Evolutionary conservation across 2,888 invertebrate species (phyloP).

Genomic region (Agapostemon virescens): DNA sequence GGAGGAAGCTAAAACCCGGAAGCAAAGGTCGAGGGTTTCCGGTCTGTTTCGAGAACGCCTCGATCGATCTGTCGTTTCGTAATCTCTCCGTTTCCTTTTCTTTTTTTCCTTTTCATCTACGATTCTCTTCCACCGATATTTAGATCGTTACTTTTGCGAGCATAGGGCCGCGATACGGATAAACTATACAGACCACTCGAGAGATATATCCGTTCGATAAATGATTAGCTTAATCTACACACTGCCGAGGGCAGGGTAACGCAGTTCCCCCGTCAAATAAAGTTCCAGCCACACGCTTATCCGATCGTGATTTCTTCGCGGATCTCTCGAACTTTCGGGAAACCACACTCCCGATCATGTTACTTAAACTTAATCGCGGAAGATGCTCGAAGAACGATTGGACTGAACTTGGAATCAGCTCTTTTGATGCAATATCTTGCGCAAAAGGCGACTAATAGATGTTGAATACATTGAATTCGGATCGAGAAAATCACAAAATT

Average conservation of each 20-base stretch:
- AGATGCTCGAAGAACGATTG: constrained; percentile 9
- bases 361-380: constrained; percentile 6
- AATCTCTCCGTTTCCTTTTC: background rate
- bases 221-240: constrained; percentile 64
- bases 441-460: background rate
- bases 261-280: constrained; percentile 19
- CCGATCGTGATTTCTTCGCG: background rate
- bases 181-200: constrained; percentile 57
- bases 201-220: constrained; percentile 57
- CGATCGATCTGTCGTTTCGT: constrained; percentile 32
- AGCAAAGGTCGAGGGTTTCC: constrained; percentile 34
- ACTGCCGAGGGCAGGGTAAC: constrained; percentile 30
- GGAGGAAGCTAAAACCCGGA: constrained; percentile 55
- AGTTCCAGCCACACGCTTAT: constrained; percentile 3
- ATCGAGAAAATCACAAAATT: background rate
- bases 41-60: constrained; percentile 32
- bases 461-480: background rate
- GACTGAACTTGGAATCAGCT: background rate
- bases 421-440: background rate
- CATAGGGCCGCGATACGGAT: constrained; percentile 38
- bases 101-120: background rate
- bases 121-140: constrained; percentile 1
- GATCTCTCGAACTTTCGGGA: constrained; percentile 1
- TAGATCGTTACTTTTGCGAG: constrained; percentile 20
- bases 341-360: background rate